A percentile compares a stretch with the other conserved stretches of the same genome.
phyloP scores from a whole-genome alignment of 2,797 vertebrate species.

The Neosilurus mollespiculum region DNA sequence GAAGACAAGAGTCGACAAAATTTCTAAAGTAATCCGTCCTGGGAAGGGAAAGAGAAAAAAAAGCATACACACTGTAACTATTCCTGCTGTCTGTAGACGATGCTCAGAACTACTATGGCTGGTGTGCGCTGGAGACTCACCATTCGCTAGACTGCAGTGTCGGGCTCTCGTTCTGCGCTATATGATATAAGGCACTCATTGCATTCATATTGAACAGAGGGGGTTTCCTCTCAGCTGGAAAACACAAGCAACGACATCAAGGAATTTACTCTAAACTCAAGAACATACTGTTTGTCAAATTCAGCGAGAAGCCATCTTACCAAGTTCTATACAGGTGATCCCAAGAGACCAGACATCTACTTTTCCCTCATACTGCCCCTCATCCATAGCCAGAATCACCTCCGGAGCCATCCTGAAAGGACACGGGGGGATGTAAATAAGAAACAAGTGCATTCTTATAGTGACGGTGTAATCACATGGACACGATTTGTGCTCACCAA shows the following conservation, averaged over 20 bases:
- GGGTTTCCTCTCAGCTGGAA: slow-evolving; percentile 94
- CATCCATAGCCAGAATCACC: slow-evolving; percentile 99
- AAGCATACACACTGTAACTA: slow-evolving; percentile 13
- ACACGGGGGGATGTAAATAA: neutral
- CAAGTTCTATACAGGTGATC: slow-evolving; percentile 98
- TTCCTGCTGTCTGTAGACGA: neutral
- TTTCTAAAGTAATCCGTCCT: slow-evolving; percentile 99
- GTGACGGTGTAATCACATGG: neutral
- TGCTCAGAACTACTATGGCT: neutral
- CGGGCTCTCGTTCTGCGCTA: slow-evolving; percentile 99
- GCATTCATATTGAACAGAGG: slow-evolving; percentile 99
- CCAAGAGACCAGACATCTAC: slow-evolving; percentile 98
- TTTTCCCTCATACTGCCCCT: slow-evolving; percentile 98
- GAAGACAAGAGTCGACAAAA: slow-evolving; percentile 98
- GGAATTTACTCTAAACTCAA: neutral
- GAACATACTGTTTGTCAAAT: neutral
- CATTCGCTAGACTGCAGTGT: slow-evolving; percentile 96
- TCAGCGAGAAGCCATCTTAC: slow-evolving; percentile 67
- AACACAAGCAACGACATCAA: neutral
- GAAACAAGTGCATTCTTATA: neutral
- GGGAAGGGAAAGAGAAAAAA: slow-evolving; percentile 59
- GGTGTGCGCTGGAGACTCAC: slow-evolving; percentile 71
- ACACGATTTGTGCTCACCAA: slow-evolving; percentile 78
- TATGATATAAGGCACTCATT: slow-evolving; percentile 99
- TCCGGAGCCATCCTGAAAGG: slow-evolving; percentile 94